A percentile compares a stretch with the other conserved stretches of the same genome.
Evolutionary conservation across 1,140 invertebrate genomes (phyloP).

Genomic region (Lanistes nyassanus): DNA sequence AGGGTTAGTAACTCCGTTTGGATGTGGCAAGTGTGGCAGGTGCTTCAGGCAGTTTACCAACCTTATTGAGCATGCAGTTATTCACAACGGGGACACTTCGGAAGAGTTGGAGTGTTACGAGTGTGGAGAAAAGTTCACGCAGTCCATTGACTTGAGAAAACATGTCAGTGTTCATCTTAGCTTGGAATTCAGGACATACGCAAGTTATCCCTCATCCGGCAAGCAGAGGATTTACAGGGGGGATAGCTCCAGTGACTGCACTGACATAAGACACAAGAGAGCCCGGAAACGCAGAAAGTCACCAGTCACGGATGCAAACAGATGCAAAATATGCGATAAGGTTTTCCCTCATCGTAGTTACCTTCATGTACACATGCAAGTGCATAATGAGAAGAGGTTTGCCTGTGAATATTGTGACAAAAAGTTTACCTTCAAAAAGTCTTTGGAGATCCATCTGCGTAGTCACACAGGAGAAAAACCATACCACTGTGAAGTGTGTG

Average conservation of each 20-base stretch:
- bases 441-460: slow-evolving; percentile 25
- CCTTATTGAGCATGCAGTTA: slow-evolving; percentile 6
- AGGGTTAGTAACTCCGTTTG: slow-evolving; percentile 13
- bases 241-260: neutral
- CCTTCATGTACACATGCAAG: slow-evolving; percentile 16
- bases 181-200: neutral
- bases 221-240: neutral
- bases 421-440: slow-evolving; percentile 56
- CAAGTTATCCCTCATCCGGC: neutral
- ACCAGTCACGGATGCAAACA: neutral
- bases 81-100: neutral
- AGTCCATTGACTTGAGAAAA: slow-evolving; percentile 15
- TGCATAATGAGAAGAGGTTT: slow-evolving; percentile 62
- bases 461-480: slow-evolving; percentile 38
- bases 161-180: slow-evolving; percentile 18
- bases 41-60: slow-evolving; percentile 15
- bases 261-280: neutral
- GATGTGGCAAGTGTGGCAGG: slow-evolving; percentile 14
- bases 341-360: slow-evolving; percentile 12
- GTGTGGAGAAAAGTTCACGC: slow-evolving; percentile 19
- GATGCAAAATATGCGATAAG: slow-evolving; percentile 8
- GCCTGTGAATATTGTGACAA: slow-evolving; percentile 61
- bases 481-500: slow-evolving; percentile 29
- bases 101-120: slow-evolving; percentile 18
- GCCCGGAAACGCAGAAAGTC: neutral